Percentiles rank a stretch among this genome's conserved stretches.
Conservation (phyloP, 2,113 vertebrate genomes). For the Passerina amoena region DNA sequence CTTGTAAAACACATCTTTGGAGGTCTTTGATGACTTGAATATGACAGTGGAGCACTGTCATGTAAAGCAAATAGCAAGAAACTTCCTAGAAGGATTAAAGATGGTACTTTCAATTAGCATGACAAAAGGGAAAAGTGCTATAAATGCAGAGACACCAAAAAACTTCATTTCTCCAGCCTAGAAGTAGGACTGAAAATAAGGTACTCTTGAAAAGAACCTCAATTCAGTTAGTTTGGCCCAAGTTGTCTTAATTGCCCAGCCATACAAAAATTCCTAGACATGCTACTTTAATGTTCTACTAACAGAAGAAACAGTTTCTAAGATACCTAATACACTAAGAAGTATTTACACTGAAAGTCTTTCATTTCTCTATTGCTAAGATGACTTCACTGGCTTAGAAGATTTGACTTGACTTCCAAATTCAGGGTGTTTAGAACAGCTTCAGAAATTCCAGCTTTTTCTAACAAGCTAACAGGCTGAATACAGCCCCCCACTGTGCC, state of each 20-base stretch:
- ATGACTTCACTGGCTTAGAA: background rate
- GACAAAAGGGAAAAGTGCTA: background rate
- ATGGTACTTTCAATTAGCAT: background rate
- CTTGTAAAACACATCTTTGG: background rate
- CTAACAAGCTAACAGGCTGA: background rate
- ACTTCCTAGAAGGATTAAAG: background rate
- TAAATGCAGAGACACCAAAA: background rate
- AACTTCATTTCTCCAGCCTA: background rate
- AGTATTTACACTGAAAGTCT: background rate
- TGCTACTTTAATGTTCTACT: background rate
- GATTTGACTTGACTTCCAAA: background rate
- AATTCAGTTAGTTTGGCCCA: background rate
- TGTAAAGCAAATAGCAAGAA: background rate
- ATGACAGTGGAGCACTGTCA: background rate
- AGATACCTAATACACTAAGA: background rate
- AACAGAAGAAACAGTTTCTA: background rate
- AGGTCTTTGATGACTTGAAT: background rate
- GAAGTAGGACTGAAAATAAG: background rate
- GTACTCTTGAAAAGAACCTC: background rate
- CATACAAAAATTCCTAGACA: background rate
- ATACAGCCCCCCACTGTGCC: background rate
- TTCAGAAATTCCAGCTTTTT: background rate
- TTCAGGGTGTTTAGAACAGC: background rate
- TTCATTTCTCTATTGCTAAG: background rate
- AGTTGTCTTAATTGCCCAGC: background rate